Conservation (phyloP, 1,140 invertebrate species). For the Lysiphlebus fabarum region DNA sequence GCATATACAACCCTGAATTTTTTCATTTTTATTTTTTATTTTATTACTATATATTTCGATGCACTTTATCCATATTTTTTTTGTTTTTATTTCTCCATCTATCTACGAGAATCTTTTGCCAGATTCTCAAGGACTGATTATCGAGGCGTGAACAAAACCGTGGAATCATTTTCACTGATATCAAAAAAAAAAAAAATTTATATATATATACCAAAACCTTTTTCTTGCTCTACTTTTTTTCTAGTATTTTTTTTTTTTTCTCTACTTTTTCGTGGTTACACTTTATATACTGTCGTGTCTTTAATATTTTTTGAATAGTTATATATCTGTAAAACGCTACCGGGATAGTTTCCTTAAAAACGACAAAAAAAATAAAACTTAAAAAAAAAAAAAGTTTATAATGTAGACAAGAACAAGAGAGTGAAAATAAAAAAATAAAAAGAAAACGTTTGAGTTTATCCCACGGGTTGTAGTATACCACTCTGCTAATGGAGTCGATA, state of each 20-base stretch:
- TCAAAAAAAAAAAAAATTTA: not conserved
- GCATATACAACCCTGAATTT: too few species aligned
- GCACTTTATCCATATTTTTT: too few species aligned
- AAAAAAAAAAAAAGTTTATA: too few species aligned
- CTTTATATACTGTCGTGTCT: not conserved
- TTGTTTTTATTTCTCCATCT: not conserved
- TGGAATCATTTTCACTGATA: slow-evolving; percentile 12
- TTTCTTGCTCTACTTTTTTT: slow-evolving; percentile 1
- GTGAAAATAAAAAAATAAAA: not conserved
- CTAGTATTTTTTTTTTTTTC: slow-evolving; percentile 2
- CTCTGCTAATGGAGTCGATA: slow-evolving; percentile 35
- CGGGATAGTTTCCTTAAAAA: not conserved
- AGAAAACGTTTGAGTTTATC: slow-evolving; percentile 18
- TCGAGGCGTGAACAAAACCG: slow-evolving; percentile 9
- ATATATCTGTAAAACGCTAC: too few species aligned
- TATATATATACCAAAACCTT: not conserved
- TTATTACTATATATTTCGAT: too few species aligned
- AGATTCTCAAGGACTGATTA: slow-evolving; percentile 5
- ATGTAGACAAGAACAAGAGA: not conserved
- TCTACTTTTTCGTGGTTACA: slow-evolving; percentile 3
- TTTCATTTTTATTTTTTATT: too few species aligned
- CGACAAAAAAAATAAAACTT: not conserved
- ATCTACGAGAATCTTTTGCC: not conserved
- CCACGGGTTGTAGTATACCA: slow-evolving; percentile 22
- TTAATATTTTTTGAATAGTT: too few species aligned